These are phyloP conservation scores for Drosophila suboccidentalis DNA, from an alignment of 2,888 invertebrate genomes.

Conservation along the genomic window DNA sequence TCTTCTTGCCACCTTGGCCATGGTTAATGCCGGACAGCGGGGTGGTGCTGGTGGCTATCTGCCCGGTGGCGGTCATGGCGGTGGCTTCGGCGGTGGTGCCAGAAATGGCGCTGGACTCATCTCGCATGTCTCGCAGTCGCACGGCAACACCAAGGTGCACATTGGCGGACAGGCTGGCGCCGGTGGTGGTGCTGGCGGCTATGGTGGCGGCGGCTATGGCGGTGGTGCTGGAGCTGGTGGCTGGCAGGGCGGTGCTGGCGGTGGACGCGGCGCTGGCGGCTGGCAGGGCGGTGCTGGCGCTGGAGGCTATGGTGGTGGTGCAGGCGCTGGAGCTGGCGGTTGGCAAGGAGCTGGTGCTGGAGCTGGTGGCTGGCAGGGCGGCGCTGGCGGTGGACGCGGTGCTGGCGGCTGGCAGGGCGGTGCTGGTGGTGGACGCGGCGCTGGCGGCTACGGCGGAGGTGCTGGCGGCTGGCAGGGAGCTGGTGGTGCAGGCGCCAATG, in stretches of 20 bases:
- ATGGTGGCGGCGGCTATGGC: conserved; percentile 16
- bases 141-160: conserved; percentile 66
- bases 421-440: conserved; percentile 35
- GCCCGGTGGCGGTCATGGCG: conserved; percentile 58
- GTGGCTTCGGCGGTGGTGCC: conserved; percentile 52
- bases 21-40: conserved; percentile 66
- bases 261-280: conserved; percentile 15
- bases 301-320: conserved; percentile 25
- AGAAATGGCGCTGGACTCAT: conserved; percentile 63
- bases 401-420: conserved; percentile 54
- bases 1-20: conserved; percentile 65
- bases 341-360: conserved; percentile 10
- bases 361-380: conserved; percentile 12
- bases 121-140: conserved; percentile 66
- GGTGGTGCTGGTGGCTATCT: conserved; percentile 52
- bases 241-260: conserved; percentile 9
- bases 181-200: conserved; percentile 19
- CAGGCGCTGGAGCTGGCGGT: conserved; percentile 8
- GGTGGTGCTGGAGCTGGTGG: conserved; percentile 20
- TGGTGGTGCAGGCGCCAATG: conserved; percentile 43
- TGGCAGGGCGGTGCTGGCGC: conserved; percentile 34
- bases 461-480: conserved; percentile 38
- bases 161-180: conserved; percentile 48
- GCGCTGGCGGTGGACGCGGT: conserved; percentile 17
- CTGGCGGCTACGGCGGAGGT: conserved; percentile 29